Evolutionary conservation across 2,797 vertebrate species (phyloP).

Genomic region (Gadopsis bispinosus): DNA sequence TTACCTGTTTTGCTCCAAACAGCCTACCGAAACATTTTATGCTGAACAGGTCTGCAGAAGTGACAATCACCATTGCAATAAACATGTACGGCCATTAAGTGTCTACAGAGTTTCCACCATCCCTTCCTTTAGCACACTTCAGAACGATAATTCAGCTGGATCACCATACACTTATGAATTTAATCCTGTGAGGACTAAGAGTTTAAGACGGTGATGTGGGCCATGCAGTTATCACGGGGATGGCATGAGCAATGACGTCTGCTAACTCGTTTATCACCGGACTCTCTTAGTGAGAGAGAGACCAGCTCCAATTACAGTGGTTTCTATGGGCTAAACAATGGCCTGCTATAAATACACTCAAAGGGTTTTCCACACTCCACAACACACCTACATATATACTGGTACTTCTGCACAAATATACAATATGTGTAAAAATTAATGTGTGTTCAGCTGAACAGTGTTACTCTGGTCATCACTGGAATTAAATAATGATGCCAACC

Average conservation of each 20-base stretch:
- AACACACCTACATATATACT: constrained; percentile 65
- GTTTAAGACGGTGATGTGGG: constrained; percentile 68
- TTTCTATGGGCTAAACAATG: constrained; percentile 85
- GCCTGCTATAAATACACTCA: constrained; percentile 83
- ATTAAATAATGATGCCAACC: background rate
- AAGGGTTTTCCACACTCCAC: constrained; percentile 82
- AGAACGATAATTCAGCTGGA: constrained; percentile 57
- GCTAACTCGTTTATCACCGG: constrained; percentile 81
- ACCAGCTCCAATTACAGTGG: constrained; percentile 82
- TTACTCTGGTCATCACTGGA: constrained; percentile 6
- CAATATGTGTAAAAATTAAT: constrained; percentile 24
- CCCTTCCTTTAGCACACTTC: constrained; percentile 31
- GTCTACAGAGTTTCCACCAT: constrained; percentile 36
- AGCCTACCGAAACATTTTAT: background rate
- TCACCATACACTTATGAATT: constrained; percentile 72
- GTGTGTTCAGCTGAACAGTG: constrained; percentile 8
- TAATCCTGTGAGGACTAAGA: constrained; percentile 67
- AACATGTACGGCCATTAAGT: constrained; percentile 3
- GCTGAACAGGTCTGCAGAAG: background rate
- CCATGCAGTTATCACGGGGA: constrained; percentile 67
- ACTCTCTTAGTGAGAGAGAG: constrained; percentile 68
- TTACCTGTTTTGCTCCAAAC: background rate
- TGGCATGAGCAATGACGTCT: constrained; percentile 75
- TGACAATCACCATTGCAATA: background rate
- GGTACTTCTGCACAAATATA: constrained; percentile 32